phyloP scores from a whole-genome alignment of 53 echinoderm and acorn worm species.

The Echinometra lucunter region DNA sequence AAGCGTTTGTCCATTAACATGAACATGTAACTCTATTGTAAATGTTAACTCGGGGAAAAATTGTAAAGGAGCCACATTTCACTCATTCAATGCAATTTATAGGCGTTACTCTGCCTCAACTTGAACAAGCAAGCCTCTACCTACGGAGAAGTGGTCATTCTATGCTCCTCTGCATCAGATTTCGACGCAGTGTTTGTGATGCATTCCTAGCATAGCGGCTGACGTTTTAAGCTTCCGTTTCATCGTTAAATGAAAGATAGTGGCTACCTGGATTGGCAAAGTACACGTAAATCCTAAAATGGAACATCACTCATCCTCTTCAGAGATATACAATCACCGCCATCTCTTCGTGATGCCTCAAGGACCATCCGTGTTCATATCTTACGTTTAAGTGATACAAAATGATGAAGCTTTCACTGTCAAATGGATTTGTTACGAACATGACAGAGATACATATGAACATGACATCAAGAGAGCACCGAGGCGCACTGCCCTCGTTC shows the following conservation, averaged over 20 bases:
- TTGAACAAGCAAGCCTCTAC: neutral
- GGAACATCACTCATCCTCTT: slow-evolving; percentile 41
- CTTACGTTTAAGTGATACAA: neutral
- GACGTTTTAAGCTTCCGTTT: slow-evolving; percentile 29
- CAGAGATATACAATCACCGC: neutral
- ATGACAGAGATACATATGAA: neutral
- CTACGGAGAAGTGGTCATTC: neutral
- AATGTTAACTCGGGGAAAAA: neutral
- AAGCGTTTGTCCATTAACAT: neutral
- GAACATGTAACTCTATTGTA: neutral
- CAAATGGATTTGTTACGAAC: neutral
- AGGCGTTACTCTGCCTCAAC: slow-evolving; percentile 18
- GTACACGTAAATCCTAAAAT: slow-evolving; percentile 54
- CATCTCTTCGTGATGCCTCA: neutral
- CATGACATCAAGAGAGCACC: neutral
- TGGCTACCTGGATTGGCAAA: neutral
- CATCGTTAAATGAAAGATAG: slow-evolving; percentile 14
- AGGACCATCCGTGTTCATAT: slow-evolving; percentile 6
- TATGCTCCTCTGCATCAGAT: neutral
- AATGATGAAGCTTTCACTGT: neutral
- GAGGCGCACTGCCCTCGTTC: neutral
- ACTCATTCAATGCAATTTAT: neutral
- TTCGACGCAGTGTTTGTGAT: neutral
- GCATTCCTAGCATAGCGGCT: neutral
- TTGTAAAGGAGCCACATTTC: slow-evolving; percentile 45